Evolutionary conservation across 2,797 vertebrate species (phyloP), one percentile per base, ranked within the genome.

Genomic region (Clamator glandarius): DNA sequence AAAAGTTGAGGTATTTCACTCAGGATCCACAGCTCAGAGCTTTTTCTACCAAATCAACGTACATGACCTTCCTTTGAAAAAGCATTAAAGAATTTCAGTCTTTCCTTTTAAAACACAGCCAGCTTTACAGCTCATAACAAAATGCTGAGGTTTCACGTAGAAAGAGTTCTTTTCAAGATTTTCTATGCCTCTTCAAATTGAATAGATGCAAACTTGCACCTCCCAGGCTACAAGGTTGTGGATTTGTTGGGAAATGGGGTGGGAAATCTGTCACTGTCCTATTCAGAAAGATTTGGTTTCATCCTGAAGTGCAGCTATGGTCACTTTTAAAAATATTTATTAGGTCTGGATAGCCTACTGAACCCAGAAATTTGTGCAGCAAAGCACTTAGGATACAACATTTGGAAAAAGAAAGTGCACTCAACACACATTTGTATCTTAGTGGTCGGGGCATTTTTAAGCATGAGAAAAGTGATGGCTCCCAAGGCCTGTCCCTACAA

Each of bases 381-480:
- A 66, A 44, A 66, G 21, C 41, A 50, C 41, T 25, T 44, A 21
- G 18, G 35, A 46, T 28, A 51, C 11, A 90, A 15, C 14, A 44
- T 54, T 35, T 44, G 35, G 35, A 69, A 42, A 59, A 9, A 51
- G 29, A 52, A 55, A 70, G 21, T 28, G 9, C 14, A 20, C 11
- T 62, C 25, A 7, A 7, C 0, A 2, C 15, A 36, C 31, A 33
- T 46, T 51, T 36, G 9, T 36, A 5, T 52, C 44, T 63, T 64
- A 36, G 20, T 15, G 4, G 9, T 12, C 0, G 0, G 24, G 24
- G 3, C 4, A 85, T 50, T 64, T 59, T 48, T 19, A 23, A 57
- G 35, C 44, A 17, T 28, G 33, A 63, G 26, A 75, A 35, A 69
- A 79, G n/a, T 51, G 5, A 25, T 64, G 8, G 28, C 18, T 76